A percentile compares a stretch with the other conserved stretches of the same genome.
These are phyloP conservation scores for Hirtodrosophila alboralis DNA, from an alignment of 2,888 invertebrate species.

Conservation along the genomic window DNA sequence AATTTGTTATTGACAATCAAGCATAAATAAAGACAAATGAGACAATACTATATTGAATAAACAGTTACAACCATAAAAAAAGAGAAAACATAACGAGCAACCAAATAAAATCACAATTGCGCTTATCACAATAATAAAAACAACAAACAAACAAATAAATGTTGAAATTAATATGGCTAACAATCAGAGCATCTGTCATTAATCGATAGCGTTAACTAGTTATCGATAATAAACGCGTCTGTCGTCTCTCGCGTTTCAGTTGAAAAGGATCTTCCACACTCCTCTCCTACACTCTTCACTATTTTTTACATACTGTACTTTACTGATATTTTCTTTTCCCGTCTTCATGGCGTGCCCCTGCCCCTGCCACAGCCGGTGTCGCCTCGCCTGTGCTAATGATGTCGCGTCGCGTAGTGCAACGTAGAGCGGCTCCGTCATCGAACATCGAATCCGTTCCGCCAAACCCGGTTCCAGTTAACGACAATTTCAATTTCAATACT, in stretches of 20 bases:
- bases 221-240: conserved; percentile 26
- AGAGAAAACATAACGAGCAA: conserved; percentile 28
- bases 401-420: conserved; percentile 61
- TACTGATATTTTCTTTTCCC: conserved; percentile 16
- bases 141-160: conserved; percentile 13
- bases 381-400: conserved; percentile 72
- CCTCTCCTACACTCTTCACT: background rate
- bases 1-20: conserved; percentile 48
- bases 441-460: conserved; percentile 64
- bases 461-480: conserved; percentile 28
- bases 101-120: conserved; percentile 41
- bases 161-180: conserved; percentile 7
- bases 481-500: conserved; percentile 16
- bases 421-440: conserved; percentile 20
- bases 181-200: conserved; percentile 14
- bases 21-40: too few relatives aligned
- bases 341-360: conserved; percentile 59
- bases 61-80: conserved; percentile 8
- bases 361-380: too few relatives aligned
- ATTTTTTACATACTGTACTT: conserved; percentile 1
- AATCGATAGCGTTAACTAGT: conserved; percentile 11
- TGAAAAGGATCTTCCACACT: conserved; percentile 31
- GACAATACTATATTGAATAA: background rate
- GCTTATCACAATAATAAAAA: conserved; percentile 46
- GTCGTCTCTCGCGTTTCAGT: conserved; percentile 27